Evolutionary conservation across 2,888 invertebrate species (phyloP), one percentile per base, ranked within the genome.

Genomic region (Chrysina gloriosa): DNA sequence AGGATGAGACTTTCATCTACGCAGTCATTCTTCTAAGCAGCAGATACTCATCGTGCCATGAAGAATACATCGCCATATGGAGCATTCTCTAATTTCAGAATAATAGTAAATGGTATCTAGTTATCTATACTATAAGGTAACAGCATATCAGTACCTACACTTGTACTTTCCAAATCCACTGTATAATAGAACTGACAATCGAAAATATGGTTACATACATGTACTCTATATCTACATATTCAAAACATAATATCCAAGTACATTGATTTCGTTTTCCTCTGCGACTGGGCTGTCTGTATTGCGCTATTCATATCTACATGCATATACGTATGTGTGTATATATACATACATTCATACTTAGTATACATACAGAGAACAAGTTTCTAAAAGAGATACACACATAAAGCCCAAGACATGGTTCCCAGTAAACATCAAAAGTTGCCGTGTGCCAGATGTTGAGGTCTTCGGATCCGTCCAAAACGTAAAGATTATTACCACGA

Each of bases 381-480:
- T 36, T 56, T 36, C 39, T 39, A 25, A 39, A 56, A 50, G 31
- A 31, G 39, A 23, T 27, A 58, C 56, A 31, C 54, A 39, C 39
- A 58, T 58, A 58, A 58, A 58, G 25, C 58, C 16, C 25, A 58
- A 58, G 42, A 42, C 39, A 58, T 39, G 58, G 39, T 58, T 58
- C 58, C 39, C 58, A 39, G 58, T 58, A 58, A 58, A 58, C 42
- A 58, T 58, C 58, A 39, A 58, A 50, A 58, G 39, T 58, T 58
- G 11, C 68, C 68, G 68, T 68, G 61, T 58, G 68, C 68, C 68
- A 68, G 68, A 68, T 68, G 68, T 68, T 68, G 58, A 50, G 68
- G 65, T 68, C 39, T 64, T 45, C 29, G 66, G 66, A 58, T 56
- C 63, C 48, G 34, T 58, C 45, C 52, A 7, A 45, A 63, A 63